Base-by-base conservation (phyloP, 2,888 invertebrate species). In the Tricholauxania praeusta region DNA sequence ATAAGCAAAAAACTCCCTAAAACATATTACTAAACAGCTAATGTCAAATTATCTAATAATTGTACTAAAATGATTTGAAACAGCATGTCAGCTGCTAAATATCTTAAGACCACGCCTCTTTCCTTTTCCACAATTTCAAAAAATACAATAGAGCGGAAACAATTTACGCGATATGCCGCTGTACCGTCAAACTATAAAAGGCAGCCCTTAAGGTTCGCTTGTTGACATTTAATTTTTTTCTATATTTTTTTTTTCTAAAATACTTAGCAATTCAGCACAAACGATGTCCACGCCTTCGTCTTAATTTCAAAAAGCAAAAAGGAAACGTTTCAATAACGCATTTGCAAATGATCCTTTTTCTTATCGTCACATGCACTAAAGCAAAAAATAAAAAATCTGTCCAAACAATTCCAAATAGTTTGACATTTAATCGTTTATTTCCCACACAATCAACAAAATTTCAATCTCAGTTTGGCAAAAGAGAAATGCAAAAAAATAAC, bases 371-470 rank as follows among this genome's bases (percentile, higher is more conserved):
- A 28, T 28, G 28, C 17, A 51, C 5, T 8, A 48, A 52, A 12
- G 51, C 17, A 47, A 65, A 51, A 51, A 65, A 55, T 57, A 62
- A 63, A 65, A 80, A 83, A 82, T 79, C 82, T 86, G 85, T 86
- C 85, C 80, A 86, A 86, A 86, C 85, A 86, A 82, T 83, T 86
- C 85, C 85, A 83, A 86, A 86, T 82, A 86, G 81, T 85, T 82
- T 85, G 84, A 85, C 84, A 85, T 82, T 80, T 79, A 78, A 80
- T 79, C 79, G 80, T 78, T 82, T 79, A 75, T 80, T 84, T 84
- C 84, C 83, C 84, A 84, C 82, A 83, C 55, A 19, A 15, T 14
- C 57, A 59, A 48, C 68, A 48, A 69, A 69, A 69, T 69, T 49
- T 59, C 51, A 12, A n/a, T 39, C 39, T 39, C 39, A 39, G 39